Evolutionary conservation across 2,113 vertebrate species (phyloP), one percentile per base, ranked within the genome.

Genomic region (Pheucticus melanocephalus): DNA sequence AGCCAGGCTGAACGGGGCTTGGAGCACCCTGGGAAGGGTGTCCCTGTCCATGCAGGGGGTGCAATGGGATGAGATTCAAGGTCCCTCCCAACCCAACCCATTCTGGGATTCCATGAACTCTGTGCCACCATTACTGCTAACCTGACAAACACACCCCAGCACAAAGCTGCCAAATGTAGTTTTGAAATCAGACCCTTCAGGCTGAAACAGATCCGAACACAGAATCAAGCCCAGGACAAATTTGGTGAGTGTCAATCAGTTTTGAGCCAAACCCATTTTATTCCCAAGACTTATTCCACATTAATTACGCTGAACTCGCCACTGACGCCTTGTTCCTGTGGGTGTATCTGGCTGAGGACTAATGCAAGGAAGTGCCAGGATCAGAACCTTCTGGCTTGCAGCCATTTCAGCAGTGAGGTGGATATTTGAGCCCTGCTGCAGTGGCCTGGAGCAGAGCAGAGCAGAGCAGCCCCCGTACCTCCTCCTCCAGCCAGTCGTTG

Each of bases 401-500:
- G 64, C 1, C 25, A 4, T 60, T 75, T 50, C 30, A 71, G 73
- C 35, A 78, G 21, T 8, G 18, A 35, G 24, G 3, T 24, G 10
- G 33, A 4, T 16, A 24, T 59, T 3, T 12, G 10, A 44, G 24
- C 51, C 31, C 33, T 64, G 54, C 44, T 35, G 53, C 25, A 18
- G 0, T 2, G 60, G 64, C 15, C 42, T 24, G 3, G 42, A 25
- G 30, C 15, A 47, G 48, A 33, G 31, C 31, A 56, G 48, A 54
- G 31, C 11, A 54, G 53, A 30, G 28, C 28, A 31, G 19, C 30
- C 7, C 5, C 31, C 9, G 0, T 69, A 99, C 99, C 99, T 99
- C 99, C 82, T 99, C 99, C 82, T 99, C 99, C 93, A 99, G 98
- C 99, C 99, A 99, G 95, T 99, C 99, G 0, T 99, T 99, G 92